A percentile compares a stretch with the other conserved stretches of the same genome.
Conservation (phyloP, 2,797 vertebrate genomes). For the Neoniphon sammara region DNA sequence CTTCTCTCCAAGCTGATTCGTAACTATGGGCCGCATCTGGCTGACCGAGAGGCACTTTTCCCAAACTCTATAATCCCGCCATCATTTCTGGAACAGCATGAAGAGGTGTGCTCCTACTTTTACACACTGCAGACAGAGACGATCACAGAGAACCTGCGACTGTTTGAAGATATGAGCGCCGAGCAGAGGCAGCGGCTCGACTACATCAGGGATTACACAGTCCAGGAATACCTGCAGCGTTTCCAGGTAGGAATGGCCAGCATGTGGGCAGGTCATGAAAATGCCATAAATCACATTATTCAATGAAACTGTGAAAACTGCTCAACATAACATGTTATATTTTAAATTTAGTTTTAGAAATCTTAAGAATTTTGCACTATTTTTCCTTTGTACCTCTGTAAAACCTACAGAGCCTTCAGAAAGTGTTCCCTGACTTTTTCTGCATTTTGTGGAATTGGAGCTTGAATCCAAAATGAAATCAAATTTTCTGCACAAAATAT, state of each 20-base stretch:
- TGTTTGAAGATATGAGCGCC: constrained; percentile 83
- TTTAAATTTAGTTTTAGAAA: too few relatives aligned
- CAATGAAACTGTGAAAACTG: too few relatives aligned
- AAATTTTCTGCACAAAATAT: too few relatives aligned
- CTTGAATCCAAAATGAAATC: too few relatives aligned
- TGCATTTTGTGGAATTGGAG: too few relatives aligned
- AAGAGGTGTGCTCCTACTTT: constrained; percentile 90
- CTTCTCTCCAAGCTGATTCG: constrained; percentile 90
- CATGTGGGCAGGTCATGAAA: background rate
- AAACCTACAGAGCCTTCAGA: too few relatives aligned
- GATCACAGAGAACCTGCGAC: constrained; percentile 90
- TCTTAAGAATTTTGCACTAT: too few relatives aligned
- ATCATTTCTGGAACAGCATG: constrained; percentile 87
- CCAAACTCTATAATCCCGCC: constrained; percentile 83
- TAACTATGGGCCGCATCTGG: constrained; percentile 87
- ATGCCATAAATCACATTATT: background rate
- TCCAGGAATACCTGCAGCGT: constrained; percentile 85
- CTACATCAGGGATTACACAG: constrained; percentile 84
- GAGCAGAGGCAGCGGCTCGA: constrained; percentile 81
- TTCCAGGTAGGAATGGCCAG: constrained; percentile 75
- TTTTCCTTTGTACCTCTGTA: too few relatives aligned
- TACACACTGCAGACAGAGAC: constrained; percentile 88
- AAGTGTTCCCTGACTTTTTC: too few relatives aligned
- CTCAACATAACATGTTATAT: too few relatives aligned
- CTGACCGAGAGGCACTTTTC: constrained; percentile 86